Conservation (phyloP, 2,113 vertebrate genomes). For the Oreotrochilus melanogaster region DNA sequence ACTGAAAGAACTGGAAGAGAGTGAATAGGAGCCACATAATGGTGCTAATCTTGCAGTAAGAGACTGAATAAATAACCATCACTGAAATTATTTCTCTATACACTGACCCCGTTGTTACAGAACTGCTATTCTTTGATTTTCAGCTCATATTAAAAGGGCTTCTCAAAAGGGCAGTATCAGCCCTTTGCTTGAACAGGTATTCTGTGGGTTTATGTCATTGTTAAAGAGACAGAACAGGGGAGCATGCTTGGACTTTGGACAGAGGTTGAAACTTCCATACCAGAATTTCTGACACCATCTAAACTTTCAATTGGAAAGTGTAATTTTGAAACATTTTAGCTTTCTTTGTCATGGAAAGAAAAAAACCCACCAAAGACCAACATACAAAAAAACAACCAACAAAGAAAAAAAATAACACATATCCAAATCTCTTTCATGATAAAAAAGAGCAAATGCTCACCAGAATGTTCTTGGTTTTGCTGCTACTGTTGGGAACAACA, state of each 20-base stretch:
- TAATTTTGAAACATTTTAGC: neutral
- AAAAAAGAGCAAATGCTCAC: neutral
- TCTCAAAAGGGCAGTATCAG: neutral
- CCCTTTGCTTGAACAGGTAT: neutral
- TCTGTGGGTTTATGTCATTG: neutral
- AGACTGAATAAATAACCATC: constrained; percentile 10
- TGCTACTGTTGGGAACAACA: neutral
- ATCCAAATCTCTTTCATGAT: neutral
- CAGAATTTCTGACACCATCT: neutral
- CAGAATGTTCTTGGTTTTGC: neutral
- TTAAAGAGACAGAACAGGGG: neutral
- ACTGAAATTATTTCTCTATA: neutral
- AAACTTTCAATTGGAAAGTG: neutral
- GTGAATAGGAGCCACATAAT: neutral
- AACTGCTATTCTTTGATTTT: neutral
- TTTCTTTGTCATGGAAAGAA: neutral
- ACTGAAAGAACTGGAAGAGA: constrained; percentile 5
- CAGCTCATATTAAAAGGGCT: neutral
- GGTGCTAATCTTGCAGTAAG: neutral
- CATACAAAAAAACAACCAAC: neutral
- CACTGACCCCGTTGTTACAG: constrained; percentile 8
- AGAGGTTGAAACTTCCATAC: neutral
- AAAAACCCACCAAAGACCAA: neutral
- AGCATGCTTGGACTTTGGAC: neutral
- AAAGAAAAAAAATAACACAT: neutral